These are phyloP conservation scores for Lysandra coridon DNA, from an alignment of 2,888 invertebrate genomes.

Conservation along the genomic window DNA sequence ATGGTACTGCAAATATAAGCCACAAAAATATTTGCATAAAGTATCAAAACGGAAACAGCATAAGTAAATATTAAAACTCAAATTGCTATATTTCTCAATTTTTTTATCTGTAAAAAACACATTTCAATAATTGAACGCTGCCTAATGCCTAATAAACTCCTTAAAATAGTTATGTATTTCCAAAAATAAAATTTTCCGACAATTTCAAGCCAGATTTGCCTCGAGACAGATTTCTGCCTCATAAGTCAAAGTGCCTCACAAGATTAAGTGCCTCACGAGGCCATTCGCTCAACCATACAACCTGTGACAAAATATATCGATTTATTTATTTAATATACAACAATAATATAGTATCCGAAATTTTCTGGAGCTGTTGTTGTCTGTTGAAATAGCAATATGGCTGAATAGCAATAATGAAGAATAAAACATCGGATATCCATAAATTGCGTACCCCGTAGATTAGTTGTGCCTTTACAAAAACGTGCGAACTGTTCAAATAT, in stretches of 20 bases:
- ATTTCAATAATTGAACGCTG: no score
- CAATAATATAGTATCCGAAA: background rate
- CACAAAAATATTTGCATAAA: no score
- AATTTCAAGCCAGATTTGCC: background rate
- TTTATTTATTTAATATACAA: constrained; percentile 12
- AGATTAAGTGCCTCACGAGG: constrained; percentile 21
- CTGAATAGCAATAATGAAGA: background rate
- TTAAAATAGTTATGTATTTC: background rate
- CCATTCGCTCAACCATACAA: constrained; percentile 2
- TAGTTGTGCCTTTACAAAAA: background rate
- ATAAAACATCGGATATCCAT: background rate
- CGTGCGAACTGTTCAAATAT: background rate
- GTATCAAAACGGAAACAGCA: background rate
- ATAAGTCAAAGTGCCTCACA: constrained; percentile 1
- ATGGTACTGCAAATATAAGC: background rate
- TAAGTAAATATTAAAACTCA: background rate
- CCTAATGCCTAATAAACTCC: background rate
- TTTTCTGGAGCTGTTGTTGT: background rate
- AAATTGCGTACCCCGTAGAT: background rate
- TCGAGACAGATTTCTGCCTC: background rate
- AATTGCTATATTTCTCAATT: background rate
- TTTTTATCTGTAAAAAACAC: no score
- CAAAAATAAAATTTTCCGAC: background rate
- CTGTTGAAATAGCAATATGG: background rate
- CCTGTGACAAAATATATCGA: background rate